Evolutionary conservation across 2,888 invertebrate species (phyloP).

Genomic region (Gerris lacustris): DNA sequence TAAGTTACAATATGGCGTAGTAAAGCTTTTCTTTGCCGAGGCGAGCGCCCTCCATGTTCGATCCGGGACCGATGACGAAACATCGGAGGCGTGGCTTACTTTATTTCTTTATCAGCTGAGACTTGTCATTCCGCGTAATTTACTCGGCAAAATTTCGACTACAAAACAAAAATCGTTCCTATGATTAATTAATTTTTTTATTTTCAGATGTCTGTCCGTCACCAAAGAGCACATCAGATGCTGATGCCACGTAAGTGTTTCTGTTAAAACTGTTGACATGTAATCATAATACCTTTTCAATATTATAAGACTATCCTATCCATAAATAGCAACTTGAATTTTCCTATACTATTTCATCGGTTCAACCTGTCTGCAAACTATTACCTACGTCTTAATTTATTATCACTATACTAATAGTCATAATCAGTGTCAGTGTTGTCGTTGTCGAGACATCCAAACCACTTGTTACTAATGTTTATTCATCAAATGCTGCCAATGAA

Average conservation of each 20-base stretch:
- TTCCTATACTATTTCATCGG: no score
- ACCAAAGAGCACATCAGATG: not conserved
- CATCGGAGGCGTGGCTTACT: not conserved
- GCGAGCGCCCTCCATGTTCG: not conserved
- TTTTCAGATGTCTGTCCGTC: not conserved
- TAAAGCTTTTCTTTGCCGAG: not conserved
- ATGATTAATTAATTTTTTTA: not conserved
- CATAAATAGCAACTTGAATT: no score
- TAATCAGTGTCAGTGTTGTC: no score
- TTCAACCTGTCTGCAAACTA: no score
- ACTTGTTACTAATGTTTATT: no score
- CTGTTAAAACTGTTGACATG: not conserved
- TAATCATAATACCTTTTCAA: no score
- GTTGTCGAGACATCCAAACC: no score
- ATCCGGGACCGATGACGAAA: not conserved
- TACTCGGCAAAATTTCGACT: not conserved
- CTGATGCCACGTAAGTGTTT: slow-evolving; percentile 3
- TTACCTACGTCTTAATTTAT: no score
- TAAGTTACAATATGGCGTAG: not conserved
- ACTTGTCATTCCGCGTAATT: not conserved
- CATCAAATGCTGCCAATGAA: no score
- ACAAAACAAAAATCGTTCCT: not conserved
- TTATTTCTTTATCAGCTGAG: not conserved
- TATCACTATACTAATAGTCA: no score
- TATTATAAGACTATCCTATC: no score